Evolutionary conservation across 2,888 invertebrate genomes (phyloP), one percentile per base, ranked within the genome.

Genomic region (Neoascia interrupta): DNA sequence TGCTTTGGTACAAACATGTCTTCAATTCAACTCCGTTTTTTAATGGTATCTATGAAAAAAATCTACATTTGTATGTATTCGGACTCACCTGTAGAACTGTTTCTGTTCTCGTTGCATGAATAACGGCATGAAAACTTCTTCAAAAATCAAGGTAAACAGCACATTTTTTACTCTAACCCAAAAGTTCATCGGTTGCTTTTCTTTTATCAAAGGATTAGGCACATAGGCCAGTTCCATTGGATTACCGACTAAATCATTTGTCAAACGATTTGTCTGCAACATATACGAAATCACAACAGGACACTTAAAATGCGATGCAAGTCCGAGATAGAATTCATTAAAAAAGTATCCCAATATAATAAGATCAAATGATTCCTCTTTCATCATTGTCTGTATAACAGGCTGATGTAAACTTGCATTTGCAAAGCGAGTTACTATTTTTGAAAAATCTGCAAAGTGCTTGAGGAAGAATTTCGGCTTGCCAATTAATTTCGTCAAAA

Each of bases 301-400:
- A 5, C 84, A 84, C 2, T 87, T 86, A 18, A 87, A 86, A 39
- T 81, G 83, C 0, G 84, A 82, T 0, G 85, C 85, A 3, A 87
- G 58, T 0, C 85, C 86, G n/a, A 86, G 23, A 18, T 79, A 66
- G 18, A 75, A 79, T 5, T 83, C 82, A 41, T 81, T 82, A 0
- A 82, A 19, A 18, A 81, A 70, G 58, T 63, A 81, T 37, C 81
- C 84, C 4, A 81, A 49, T 10, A 83, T 60, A 0, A 84, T 74
- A 23, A 84, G 64, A 72, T 83, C 83, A 21, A 83, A 84, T 0
- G 41, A 28, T 6, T 66, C 82, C 6, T 73, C 66, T 4, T 53
- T 10, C 81, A 83, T 81, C 6, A 83, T 15, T 5, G 66, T 64
- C 16, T 70, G 36, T 19, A 82, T 58, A 2, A 51, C 23, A 0